Evolutionary conservation across 2,797 vertebrate species (phyloP).

Genomic region (Myripristis jacobus): DNA sequence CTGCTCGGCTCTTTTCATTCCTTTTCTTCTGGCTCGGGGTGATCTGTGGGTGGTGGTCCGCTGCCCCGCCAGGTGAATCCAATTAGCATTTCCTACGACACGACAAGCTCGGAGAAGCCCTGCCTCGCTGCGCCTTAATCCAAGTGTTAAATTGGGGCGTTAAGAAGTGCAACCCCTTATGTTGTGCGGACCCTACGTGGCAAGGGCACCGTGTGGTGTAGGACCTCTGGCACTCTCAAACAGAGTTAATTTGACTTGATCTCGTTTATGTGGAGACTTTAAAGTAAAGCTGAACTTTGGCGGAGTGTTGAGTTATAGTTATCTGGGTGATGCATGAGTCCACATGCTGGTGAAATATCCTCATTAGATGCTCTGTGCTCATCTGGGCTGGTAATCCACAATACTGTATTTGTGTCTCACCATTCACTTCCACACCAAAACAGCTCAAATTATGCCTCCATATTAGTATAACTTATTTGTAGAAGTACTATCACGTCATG

Average conservation of each 20-base stretch:
- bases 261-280: conserved; percentile 5
- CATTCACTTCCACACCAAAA: too few relatives aligned
- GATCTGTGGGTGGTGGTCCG: conserved; percentile 64
- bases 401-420: too few relatives aligned
- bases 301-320: too few relatives aligned
- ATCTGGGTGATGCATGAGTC: too few relatives aligned
- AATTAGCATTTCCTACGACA: conserved; percentile 75
- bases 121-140: conserved; percentile 76
- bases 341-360: too few relatives aligned
- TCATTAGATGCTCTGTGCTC: too few relatives aligned
- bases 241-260: background rate
- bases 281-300: too few relatives aligned
- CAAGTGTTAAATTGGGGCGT: conserved; percentile 81
- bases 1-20: conserved; percentile 41
- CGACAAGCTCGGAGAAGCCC: conserved; percentile 58
- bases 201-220: conserved; percentile 23
- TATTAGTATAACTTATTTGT: too few relatives aligned
- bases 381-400: too few relatives aligned
- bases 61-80: conserved; percentile 81
- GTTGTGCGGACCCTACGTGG: conserved; percentile 10
- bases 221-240: conserved; percentile 9
- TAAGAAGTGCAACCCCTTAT: conserved; percentile 44
- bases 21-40: conserved; percentile 47
- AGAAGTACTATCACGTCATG: too few relatives aligned
- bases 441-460: too few relatives aligned